Base-by-base conservation (phyloP, 92 coral and sea anemone genomes). In the Montipora capitata region DNA sequence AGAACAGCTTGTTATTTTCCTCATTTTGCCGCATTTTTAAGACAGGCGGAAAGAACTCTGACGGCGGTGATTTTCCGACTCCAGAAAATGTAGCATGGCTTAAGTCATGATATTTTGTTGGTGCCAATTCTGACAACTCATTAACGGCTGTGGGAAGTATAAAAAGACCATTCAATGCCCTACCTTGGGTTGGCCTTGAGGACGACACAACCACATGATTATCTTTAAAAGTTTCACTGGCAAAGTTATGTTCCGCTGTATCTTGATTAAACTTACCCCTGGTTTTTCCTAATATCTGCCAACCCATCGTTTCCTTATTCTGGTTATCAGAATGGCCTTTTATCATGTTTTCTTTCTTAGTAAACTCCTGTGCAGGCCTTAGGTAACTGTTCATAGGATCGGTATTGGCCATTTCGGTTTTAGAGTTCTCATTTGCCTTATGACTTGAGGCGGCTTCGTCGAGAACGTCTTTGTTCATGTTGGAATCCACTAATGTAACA, bases 201-300 rank as follows among this genome's bases (percentile, higher is more conserved):
- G 78, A 57, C 3, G 79, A 18, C 3, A 44, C 17, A 44, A 16
- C 77, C 9, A 18, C 69, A 12, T 68, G 20, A 12, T 64, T 70
- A 15, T 42, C 44, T 35, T 83, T 61, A 73, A 90, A 74, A 27
- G 76, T 43, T 5, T 74, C 38, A 40, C 78, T 68, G 8, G 66
- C 67, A 5, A 67, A 81, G 16, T 64, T 56, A 12, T 79, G 81
- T 70, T 79, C 72, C 58, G 10, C 54, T 38, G 65, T 56, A 10
- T 85, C 90, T 16, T 88, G 87, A 56, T 67, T 87, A 7, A 85
- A 38, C 61, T 74, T 67, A 44, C 83, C 54, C 49, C 80, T 85
- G 17, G 91, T 91, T 77, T 87, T 87, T 7, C 94, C 94, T 18
- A 91, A 72, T 42, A 91, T 82, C 77, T 91, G 85, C 94, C 94